phyloP scores from a whole-genome alignment of 2,797 vertebrate genomes.

The Falco concolor region DNA sequence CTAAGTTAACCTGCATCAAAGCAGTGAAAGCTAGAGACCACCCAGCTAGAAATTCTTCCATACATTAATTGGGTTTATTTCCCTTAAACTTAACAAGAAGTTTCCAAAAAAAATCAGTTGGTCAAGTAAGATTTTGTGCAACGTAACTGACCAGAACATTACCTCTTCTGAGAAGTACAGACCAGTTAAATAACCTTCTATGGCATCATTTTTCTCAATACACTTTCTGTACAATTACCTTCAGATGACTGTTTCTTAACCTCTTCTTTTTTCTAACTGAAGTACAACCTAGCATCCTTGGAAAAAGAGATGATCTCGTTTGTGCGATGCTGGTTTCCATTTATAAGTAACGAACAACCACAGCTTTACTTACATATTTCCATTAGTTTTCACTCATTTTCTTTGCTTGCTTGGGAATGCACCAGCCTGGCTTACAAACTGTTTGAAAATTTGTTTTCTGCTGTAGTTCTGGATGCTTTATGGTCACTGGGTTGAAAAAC shows the following conservation, averaged over 20 bases:
- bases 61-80: rapidly evolving
- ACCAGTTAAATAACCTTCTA: too few species aligned
- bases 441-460: background rate
- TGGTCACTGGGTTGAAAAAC: background rate
- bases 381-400: background rate
- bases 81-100: background rate
- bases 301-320: background rate
- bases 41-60: background rate
- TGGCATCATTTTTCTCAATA: too few species aligned
- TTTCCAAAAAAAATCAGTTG: background rate
- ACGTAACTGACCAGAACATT: rapidly evolving
- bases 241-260: background rate
- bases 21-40: background rate
- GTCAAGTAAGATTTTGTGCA: background rate
- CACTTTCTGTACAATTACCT: background rate
- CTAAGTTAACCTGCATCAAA: background rate
- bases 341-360: background rate
- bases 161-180: background rate
- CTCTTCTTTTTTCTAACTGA: background rate
- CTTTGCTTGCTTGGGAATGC: background rate
- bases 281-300: background rate
- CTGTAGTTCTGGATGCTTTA: background rate
- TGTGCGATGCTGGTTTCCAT: rapidly evolving
- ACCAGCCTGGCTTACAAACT: background rate
- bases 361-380: background rate